A percentile compares a stretch with the other conserved stretches of the same genome.
Evolutionary conservation across 2,888 invertebrate genomes (phyloP).

Genomic region (Anodontia alba): DNA sequence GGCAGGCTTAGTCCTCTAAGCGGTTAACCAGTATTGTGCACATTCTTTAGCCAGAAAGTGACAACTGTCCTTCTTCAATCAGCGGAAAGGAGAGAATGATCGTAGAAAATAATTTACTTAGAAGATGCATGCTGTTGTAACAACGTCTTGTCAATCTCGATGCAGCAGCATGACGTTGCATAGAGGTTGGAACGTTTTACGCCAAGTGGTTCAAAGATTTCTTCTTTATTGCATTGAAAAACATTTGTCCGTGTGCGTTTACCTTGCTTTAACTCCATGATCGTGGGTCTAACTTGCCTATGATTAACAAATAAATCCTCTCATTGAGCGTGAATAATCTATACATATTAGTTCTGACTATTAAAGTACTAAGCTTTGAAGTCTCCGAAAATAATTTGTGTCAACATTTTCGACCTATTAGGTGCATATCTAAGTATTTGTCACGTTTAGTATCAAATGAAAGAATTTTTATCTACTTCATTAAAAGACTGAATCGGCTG

Average conservation of each 20-base stretch:
- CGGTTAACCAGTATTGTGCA: too few species aligned
- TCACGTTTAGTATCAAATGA: neutral
- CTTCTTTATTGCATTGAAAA: too few species aligned
- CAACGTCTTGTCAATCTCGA: too few species aligned
- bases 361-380: neutral
- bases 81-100: too few species aligned
- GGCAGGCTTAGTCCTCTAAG: too few species aligned
- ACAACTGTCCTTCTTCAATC: too few species aligned
- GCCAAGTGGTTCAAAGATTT: too few species aligned
- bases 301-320: conserved; percentile 19
- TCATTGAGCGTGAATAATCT: conserved; percentile 14
- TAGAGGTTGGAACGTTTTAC: too few species aligned
- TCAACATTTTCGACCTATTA: neutral
- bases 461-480: neutral
- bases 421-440: neutral
- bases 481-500: neutral
- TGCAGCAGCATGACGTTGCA: too few species aligned
- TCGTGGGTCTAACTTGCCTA: neutral
- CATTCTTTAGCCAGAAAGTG: too few species aligned
- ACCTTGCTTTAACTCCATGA: neutral
- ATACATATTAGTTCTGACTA: conserved; percentile 14
- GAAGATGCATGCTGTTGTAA: too few species aligned
- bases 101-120: too few species aligned
- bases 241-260: neutral
- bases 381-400: neutral